These are phyloP conservation scores for Istiophorus platypterus DNA, from an alignment of 2,113 vertebrate genomes.

Conservation along the genomic window DNA sequence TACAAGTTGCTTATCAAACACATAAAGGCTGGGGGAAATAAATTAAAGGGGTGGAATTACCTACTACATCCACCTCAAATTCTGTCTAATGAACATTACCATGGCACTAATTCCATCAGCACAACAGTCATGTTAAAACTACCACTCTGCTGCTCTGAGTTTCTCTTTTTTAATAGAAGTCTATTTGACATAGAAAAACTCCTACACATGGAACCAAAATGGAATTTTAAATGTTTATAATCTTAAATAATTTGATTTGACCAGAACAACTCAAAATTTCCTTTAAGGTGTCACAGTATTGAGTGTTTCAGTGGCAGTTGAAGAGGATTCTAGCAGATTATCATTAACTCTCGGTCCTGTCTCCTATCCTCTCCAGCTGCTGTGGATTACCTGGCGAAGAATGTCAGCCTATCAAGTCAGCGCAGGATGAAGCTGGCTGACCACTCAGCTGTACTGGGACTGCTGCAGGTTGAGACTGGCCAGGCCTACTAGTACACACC, in stretches of 20 bases:
- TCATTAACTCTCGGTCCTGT: neutral
- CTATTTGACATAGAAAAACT: no score
- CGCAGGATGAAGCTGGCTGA: slow-evolving; percentile 96
- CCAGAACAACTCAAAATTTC: neutral
- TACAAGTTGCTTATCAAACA: no score
- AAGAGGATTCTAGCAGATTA: neutral
- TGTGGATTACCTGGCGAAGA: slow-evolving; percentile 97
- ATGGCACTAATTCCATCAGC: no score
- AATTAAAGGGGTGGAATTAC: no score
- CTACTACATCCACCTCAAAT: no score
- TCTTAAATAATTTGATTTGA: neutral
- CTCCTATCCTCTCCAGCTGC: slow-evolving; percentile 83
- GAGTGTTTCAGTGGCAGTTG: neutral
- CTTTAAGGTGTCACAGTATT: neutral
- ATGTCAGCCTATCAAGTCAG: slow-evolving; percentile 95
- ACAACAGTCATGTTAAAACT: no score
- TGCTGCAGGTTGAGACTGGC: slow-evolving; percentile 96
- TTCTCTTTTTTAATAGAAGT: neutral
- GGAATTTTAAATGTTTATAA: no score
- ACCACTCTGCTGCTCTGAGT: neutral
- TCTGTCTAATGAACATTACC: no score
- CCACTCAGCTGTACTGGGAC: slow-evolving; percentile 94
- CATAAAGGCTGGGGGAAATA: no score
- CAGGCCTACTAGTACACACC: slow-evolving; percentile 90
- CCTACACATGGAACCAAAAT: no score